phyloP scores from a whole-genome alignment of 2,888 invertebrate genomes.

The Malthinus flaveolus region DNA sequence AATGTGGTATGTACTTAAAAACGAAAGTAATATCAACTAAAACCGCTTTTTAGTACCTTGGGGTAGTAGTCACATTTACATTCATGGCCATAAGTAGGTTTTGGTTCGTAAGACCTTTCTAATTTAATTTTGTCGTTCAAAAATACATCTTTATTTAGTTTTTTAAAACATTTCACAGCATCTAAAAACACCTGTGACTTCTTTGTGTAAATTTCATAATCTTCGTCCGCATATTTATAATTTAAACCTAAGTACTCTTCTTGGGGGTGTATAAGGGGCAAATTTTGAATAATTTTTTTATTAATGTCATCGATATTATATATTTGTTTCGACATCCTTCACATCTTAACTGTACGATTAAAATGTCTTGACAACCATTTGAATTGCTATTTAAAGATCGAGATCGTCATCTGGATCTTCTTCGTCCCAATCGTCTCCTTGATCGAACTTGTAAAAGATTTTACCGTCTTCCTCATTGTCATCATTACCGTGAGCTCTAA shows the following conservation, averaged over 20 bases:
- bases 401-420: slow-evolving; percentile 88
- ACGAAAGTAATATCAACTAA: too few species aligned
- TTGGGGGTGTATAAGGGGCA: slow-evolving; percentile 28
- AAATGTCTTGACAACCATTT: not conserved
- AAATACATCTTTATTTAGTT: slow-evolving; percentile 39
- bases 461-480: slow-evolving; percentile 55
- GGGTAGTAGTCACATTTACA: slow-evolving; percentile 24
- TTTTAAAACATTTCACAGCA: slow-evolving; percentile 38
- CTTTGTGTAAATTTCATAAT: slow-evolving; percentile 39
- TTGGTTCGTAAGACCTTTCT: slow-evolving; percentile 36
- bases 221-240: slow-evolving; percentile 42
- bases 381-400: slow-evolving; percentile 62
- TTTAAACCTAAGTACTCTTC: slow-evolving; percentile 39
- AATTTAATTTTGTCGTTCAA: slow-evolving; percentile 35
- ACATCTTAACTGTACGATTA: not conserved
- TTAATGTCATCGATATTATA: slow-evolving; percentile 37
- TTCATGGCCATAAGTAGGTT: slow-evolving; percentile 36
- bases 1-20: too few species aligned
- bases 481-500: slow-evolving; percentile 12
- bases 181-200: slow-evolving; percentile 39
- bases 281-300: slow-evolving; percentile 38
- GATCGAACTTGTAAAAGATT: slow-evolving; percentile 77
- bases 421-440: slow-evolving; percentile 80
- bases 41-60: too few species aligned
- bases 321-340: slow-evolving; percentile 7